Evolutionary conservation across 2,113 vertebrate genomes (phyloP), one percentile per base, ranked within the genome.

Genomic region (Centropristis striata): DNA sequence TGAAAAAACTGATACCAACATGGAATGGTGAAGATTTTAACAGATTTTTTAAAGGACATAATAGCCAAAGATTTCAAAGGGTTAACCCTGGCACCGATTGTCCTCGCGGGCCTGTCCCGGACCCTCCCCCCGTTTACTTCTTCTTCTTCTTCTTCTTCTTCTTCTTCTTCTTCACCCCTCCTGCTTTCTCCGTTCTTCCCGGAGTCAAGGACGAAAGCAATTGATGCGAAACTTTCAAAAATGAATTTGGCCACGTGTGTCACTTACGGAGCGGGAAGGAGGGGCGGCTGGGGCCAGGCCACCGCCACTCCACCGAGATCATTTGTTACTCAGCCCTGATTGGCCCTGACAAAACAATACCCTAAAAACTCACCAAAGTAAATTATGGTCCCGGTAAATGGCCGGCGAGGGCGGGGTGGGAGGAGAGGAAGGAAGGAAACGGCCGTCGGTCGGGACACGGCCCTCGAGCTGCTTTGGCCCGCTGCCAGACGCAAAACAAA

Each of bases 341-440:
- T 98, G 97, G 97, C 94, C 96, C 96, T 98, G 98, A 99, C 97
- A 99, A 99, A 99, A 99, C 98, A 99, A 98, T 99, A 97, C 97
- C 97, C 97, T 99, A 98, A 98, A 97, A 99, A 98, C 96, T 97
- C 97, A 96, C 95, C 92, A 97, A 99, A 99, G 97, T 98, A 98
- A 99, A 99, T 99, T 98, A 99, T 97, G 96, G 96, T 93, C 94
- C 91, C 86, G 93, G 97, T 97, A 98, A 98, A 98, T 96, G 97
- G 96, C 95, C 96, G 93, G 92, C 78, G 75, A 88, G 47, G 88
- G 88, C 25, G 85, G 95, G 94, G 88, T 44, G 94, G 84, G 88
- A 44, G 94, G 84, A 66, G 79, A 88, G 86, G 81, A 89, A 92
- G 92, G 90, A 92, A 91, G 91, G 87, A 92, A 91, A 85, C 82